A percentile compares a stretch with the other conserved stretches of the same genome.
phyloP scores from a whole-genome alignment of 2,797 vertebrate genomes.

The Chelidonichthys spinosus region DNA sequence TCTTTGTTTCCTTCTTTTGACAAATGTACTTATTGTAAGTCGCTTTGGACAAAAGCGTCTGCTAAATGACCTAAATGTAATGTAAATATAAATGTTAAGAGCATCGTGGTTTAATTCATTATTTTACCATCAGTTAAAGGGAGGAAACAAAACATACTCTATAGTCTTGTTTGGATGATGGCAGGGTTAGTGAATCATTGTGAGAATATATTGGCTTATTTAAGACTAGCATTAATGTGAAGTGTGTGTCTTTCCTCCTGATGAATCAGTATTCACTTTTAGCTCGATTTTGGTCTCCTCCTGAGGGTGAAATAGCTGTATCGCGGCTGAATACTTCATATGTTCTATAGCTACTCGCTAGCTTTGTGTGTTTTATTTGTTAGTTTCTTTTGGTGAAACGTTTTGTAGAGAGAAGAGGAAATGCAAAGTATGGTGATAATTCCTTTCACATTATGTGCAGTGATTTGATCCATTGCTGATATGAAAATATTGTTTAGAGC shows the following conservation, averaged over 20 bases:
- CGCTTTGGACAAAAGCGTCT: too few relatives aligned
- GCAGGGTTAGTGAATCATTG: neutral
- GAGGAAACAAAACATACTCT: neutral
- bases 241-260: neutral
- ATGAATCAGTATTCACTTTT: neutral
- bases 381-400: neutral
- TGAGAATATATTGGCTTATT: neutral
- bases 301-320: neutral
- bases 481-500: neutral
- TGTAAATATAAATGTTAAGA: too few relatives aligned
- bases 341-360: neutral
- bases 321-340: neutral
- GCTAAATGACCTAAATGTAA: too few relatives aligned
- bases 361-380: neutral
- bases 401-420: neutral
- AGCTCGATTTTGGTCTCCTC: neutral
- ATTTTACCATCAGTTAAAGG: conserved; percentile 22
- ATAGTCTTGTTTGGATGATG: neutral
- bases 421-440: neutral
- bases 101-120: conserved; percentile 12
- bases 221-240: neutral
- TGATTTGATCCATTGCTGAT: neutral
- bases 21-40: too few relatives aligned
- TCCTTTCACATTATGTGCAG: neutral
- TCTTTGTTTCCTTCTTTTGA: too few relatives aligned